A percentile compares a stretch with the other conserved stretches of the same genome.
Conservation (phyloP, 2,888 invertebrate species). For the Sisyra nigra region DNA sequence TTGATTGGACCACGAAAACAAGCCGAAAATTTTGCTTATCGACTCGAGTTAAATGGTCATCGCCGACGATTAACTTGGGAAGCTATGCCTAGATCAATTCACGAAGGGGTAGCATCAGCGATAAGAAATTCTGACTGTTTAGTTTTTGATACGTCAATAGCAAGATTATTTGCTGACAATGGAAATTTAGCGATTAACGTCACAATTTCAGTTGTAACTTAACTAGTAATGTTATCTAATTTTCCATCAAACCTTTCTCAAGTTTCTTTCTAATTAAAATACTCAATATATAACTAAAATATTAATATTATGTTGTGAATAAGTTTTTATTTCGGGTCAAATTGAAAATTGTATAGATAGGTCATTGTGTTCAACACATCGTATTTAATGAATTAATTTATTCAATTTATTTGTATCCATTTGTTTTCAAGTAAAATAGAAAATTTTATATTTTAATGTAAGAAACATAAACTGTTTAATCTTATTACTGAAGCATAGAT, state of each 20-base stretch:
- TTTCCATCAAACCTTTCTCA: not conserved
- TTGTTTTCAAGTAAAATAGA: too few species aligned
- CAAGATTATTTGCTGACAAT: conserved; percentile 96
- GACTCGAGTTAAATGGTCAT: conserved; percentile 90
- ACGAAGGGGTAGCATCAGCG: conserved; percentile 95
- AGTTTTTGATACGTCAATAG: conserved; percentile 96
- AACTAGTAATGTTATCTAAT: conserved; percentile 11
- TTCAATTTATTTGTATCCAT: too few species aligned
- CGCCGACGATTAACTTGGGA: conserved; percentile 95
- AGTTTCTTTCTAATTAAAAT: too few species aligned
- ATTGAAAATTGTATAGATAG: too few species aligned
- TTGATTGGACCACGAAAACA: conserved; percentile 97
- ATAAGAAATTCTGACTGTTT: conserved; percentile 97
- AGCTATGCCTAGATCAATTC: conserved; percentile 95
- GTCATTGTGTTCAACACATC: too few species aligned
- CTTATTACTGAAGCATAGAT: too few species aligned
- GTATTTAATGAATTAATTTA: too few species aligned
- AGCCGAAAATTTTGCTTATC: conserved; percentile 96
- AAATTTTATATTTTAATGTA: too few species aligned
- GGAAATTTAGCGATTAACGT: conserved; percentile 99
- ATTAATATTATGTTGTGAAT: too few species aligned
- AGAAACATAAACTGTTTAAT: too few species aligned
- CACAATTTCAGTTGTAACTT: conserved; percentile 83
- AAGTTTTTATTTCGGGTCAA: too few species aligned
- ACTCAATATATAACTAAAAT: too few species aligned